Evolutionary conservation across 2,113 vertebrate species (phyloP).

Genomic region (Passer montanus): DNA sequence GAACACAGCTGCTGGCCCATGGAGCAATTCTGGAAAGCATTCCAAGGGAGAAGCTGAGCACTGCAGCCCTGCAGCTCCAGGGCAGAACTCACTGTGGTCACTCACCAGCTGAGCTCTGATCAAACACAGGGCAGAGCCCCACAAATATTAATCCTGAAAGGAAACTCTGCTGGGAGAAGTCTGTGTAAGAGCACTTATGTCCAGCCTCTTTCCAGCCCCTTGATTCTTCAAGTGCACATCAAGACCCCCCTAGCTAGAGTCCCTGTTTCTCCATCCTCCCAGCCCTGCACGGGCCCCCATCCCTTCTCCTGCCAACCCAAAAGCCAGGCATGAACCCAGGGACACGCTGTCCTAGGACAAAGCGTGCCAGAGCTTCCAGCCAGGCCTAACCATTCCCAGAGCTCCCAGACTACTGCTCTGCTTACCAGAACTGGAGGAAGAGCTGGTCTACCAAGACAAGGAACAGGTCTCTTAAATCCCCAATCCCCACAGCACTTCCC

Average conservation of each 20-base stretch:
- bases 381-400: not conserved
- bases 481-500: not conserved
- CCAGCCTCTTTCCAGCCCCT: not conserved
- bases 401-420: not conserved
- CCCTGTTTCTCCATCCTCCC: not conserved
- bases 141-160: not conserved
- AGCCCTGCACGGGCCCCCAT: not conserved
- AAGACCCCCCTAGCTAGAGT: not conserved
- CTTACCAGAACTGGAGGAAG: not conserved
- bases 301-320: not conserved
- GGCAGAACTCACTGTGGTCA: accelerated
- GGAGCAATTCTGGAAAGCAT: accelerated
- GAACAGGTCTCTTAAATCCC: not conserved
- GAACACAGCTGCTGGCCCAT: not conserved
- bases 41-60: not conserved
- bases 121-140: not conserved
- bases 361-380: not conserved
- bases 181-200: accelerated
- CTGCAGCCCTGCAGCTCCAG: not conserved
- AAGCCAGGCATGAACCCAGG: not conserved
- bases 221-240: accelerated
- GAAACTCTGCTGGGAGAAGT: not conserved
- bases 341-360: not conserved
- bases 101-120: not conserved
- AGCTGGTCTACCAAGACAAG: not conserved